Percentiles rank a stretch among this genome's conserved stretches.
phyloP scores from a whole-genome alignment of 2,113 vertebrate species.

The Talpa occidentalis region DNA sequence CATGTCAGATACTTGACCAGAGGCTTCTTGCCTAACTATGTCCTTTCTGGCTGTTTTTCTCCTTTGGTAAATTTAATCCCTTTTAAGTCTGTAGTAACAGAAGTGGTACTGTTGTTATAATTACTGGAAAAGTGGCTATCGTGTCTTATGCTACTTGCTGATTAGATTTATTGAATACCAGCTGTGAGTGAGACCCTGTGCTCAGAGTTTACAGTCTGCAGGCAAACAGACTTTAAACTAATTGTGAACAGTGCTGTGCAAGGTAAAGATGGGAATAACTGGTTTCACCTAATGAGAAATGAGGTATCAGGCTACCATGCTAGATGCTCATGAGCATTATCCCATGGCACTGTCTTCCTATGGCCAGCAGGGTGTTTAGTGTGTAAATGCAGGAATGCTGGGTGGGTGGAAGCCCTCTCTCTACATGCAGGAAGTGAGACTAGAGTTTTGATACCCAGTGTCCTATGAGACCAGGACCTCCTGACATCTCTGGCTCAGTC shows the following conservation, averaged over 20 bases:
- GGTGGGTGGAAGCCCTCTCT: neutral
- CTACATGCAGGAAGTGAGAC: neutral
- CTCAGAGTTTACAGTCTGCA: neutral
- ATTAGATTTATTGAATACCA: neutral
- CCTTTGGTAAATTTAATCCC: neutral
- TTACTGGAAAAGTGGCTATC: neutral
- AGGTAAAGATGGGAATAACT: neutral
- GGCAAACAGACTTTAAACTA: neutral
- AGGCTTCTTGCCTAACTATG: neutral
- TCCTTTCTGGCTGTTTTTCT: slow-evolving; percentile 9
- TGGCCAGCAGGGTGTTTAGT: neutral
- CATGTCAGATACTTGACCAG: neutral
- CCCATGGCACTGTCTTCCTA: neutral
- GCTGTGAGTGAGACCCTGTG: neutral
- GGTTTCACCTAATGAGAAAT: neutral
- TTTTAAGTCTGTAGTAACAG: slow-evolving; percentile 11
- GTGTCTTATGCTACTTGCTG: neutral
- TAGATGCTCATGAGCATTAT: neutral
- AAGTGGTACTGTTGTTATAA: slow-evolving; percentile 3
- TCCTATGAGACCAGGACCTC: neutral
- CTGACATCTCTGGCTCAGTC: neutral
- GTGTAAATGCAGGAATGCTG: neutral
- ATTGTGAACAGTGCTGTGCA: neutral
- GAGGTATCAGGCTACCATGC: neutral
- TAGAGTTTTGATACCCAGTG: neutral